Evolutionary conservation across 2,113 vertebrate genomes (phyloP).

Genomic region (Catharus minimus): DNA sequence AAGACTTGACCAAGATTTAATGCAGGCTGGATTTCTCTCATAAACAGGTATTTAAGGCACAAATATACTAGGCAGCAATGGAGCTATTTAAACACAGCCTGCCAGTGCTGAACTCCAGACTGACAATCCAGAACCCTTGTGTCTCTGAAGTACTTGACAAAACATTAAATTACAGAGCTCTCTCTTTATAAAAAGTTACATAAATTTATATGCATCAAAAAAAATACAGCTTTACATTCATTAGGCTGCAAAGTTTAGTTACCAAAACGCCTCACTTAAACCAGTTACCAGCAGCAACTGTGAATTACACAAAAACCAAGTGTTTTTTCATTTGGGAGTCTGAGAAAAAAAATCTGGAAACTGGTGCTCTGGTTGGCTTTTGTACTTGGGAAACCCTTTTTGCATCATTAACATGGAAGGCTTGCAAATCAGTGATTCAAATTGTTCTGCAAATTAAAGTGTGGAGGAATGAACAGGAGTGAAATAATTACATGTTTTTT

Average conservation of each 20-base stretch:
- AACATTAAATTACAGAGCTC: fast-evolving
- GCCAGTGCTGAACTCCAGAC: background rate
- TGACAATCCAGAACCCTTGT: background rate
- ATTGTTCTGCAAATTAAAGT: background rate
- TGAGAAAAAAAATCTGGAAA: background rate
- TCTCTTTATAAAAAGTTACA: background rate
- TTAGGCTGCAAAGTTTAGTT: background rate
- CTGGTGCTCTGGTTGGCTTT: background rate
- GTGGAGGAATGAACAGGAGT: background rate
- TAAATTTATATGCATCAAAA: background rate
- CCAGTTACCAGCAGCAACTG: background rate
- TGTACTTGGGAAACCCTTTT: background rate
- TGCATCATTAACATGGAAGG: background rate
- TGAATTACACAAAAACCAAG: background rate
- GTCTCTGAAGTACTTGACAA: background rate
- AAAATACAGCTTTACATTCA: background rate
- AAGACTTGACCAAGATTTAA: slow-evolving; percentile 15
- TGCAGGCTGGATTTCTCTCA: background rate
- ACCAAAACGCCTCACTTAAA: background rate
- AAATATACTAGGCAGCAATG: background rate
- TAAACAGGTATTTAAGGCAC: background rate
- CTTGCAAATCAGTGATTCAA: background rate
- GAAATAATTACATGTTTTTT: background rate
- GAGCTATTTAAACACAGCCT: background rate
- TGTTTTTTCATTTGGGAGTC: background rate